Evolutionary conservation across 2,888 invertebrate genomes (phyloP).

Genomic region (Antitype chi): DNA sequence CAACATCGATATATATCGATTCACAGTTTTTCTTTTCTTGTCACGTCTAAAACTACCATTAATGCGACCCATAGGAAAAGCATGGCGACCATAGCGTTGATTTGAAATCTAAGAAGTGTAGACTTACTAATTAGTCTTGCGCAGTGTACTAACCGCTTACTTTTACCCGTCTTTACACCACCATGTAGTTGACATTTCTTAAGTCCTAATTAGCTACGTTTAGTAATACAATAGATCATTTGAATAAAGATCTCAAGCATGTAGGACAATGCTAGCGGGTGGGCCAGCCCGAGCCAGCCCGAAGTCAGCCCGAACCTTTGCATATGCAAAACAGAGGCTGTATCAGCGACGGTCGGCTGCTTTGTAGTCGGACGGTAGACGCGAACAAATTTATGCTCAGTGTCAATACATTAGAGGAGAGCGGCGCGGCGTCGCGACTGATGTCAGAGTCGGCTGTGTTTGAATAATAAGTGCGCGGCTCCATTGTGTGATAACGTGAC

Average conservation of each 20-base stretch:
- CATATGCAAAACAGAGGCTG: conserved; percentile 76
- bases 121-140: conserved; percentile 24
- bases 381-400: conserved; percentile 82
- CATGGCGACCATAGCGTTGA: not conserved
- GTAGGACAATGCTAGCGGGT: conserved; percentile 73
- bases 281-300: conserved; percentile 66
- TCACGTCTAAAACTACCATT: not conserved
- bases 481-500: conserved; percentile 61
- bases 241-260: conserved; percentile 72
- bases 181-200: conserved; percentile 50
- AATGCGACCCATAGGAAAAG: not conserved
- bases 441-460: conserved; percentile 79
- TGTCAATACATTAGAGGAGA: conserved; percentile 83
- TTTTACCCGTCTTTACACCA: conserved; percentile 16
- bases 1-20: not conserved
- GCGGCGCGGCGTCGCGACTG: conserved; percentile 73
- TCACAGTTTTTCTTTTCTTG: not conserved
- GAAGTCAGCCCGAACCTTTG: conserved; percentile 69
- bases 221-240: conserved; percentile 70
- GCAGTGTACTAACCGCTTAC: conserved; percentile 15
- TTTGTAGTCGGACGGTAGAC: conserved; percentile 76
- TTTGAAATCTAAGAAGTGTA: not conserved
- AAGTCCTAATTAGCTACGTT: conserved; percentile 68
- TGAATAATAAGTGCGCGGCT: conserved; percentile 73
- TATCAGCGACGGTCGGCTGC: conserved; percentile 63